Evolutionary conservation across 2,113 vertebrate species (phyloP), one percentile per base, ranked within the genome.

Genomic region (Hypomesus transpacificus): DNA sequence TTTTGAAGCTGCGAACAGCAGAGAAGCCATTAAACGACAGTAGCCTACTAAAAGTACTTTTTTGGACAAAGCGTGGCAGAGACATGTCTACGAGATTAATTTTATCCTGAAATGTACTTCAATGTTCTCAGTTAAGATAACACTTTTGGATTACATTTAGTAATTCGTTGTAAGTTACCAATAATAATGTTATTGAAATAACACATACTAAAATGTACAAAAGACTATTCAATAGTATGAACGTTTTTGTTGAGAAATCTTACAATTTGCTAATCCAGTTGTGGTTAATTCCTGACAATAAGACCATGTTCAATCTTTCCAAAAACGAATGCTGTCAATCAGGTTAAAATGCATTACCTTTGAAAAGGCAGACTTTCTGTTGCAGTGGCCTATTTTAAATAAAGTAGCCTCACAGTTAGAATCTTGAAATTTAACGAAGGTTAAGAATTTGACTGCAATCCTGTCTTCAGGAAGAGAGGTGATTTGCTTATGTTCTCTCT

Each of bases 1-100:
- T 93, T 92, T 93, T 92, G 91, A 91, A 86, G 86, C 68, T 71
- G 84, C 88, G 84, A 80, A 82, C 82, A 87, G 85, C 84, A 86
- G 81, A 90, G 82, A 89, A 85, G 84, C 87, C 89, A 85, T 78
- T 87, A 86, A 83, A 54, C 84, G 79, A 81, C 82, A 75, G 78
- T 69, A 79, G 77, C 56, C 69, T 74, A 69, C 61, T 58, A 59
- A 66, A 80, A 80, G 73, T 83, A 83, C 68, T 83, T 65, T 57
- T 85, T 82, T 88, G 84, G 84, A 89, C 62, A 80, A 69, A 71
- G 73, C 82, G 69, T 81, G 86, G 80, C 83, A 85, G 69, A 81
- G 76, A 86, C 78, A 81, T 78, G 76, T 80, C 73, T 80, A 82
- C 77, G 71, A 89, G 84, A 68, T 68, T 62, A 26, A 86, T 84